Conservation (phyloP, 2,113 vertebrate genomes). For the Grammomys surdaster region DNA sequence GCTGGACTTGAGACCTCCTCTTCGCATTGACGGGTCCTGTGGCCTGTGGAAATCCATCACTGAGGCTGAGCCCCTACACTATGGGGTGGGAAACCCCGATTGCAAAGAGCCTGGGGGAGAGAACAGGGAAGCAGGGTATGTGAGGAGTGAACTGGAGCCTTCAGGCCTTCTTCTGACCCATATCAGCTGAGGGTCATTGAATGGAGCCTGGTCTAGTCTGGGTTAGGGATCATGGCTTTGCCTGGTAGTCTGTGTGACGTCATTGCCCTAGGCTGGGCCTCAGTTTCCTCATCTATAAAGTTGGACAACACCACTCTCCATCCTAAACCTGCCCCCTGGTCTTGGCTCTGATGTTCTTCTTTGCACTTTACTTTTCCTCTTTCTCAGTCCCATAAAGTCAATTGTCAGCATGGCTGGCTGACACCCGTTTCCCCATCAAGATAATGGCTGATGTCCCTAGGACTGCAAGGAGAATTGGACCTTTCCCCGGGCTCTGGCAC, state of each 20-base stretch:
- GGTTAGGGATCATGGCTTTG: background rate
- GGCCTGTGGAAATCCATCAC: background rate
- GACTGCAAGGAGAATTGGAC: background rate
- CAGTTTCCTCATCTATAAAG: conserved; percentile 23
- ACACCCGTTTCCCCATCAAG: background rate
- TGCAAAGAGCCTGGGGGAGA: background rate
- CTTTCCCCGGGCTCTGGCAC: background rate
- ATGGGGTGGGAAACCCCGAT: background rate
- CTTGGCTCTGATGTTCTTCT: background rate
- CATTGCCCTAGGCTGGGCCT: background rate
- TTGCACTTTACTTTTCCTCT: background rate
- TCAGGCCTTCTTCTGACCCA: background rate
- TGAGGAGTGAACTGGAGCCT: too few species aligned
- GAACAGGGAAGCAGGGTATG: background rate
- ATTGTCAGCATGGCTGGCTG: background rate
- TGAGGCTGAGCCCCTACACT: background rate
- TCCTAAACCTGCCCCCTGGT: background rate
- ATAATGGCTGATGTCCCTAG: background rate
- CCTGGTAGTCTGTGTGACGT: background rate
- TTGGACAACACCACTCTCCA: too few species aligned
- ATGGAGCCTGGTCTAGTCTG: background rate
- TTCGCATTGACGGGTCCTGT: background rate
- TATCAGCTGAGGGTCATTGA: background rate
- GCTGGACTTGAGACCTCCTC: background rate
- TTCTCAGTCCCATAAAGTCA: background rate